Percentiles rank a stretch among this genome's conserved stretches.
phyloP scores from a whole-genome alignment of 1,140 invertebrate species.

The Diplogasteroides magnus region DNA sequence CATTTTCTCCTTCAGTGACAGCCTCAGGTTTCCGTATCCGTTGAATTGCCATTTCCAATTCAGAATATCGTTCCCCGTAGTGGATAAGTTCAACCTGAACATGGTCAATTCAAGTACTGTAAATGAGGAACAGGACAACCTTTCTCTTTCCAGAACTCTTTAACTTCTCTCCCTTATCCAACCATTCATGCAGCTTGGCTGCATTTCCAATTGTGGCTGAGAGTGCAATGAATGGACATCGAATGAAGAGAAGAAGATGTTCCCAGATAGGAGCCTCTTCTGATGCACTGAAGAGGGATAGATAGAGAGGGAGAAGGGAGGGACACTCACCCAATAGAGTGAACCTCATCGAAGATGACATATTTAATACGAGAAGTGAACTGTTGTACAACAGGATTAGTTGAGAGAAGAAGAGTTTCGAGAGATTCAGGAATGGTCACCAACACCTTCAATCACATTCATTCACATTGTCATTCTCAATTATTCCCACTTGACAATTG shows the following conservation, averaged over 20 bases:
- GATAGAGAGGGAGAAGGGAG: neutral
- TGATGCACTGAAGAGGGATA: conserved; percentile 28
- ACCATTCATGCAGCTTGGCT: conserved; percentile 44
- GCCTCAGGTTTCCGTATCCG: conserved; percentile 25
- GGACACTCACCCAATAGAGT: conserved; percentile 40
- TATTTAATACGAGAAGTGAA: conserved; percentile 51
- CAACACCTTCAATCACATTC: conserved; percentile 23
- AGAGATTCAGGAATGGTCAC: conserved; percentile 53
- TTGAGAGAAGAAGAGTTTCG: conserved; percentile 44
- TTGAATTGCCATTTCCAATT: conserved; percentile 46
- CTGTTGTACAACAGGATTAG: conserved; percentile 42
- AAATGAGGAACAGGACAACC: too few species aligned
- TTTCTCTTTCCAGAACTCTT: conserved; percentile 30
- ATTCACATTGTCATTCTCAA: neutral
- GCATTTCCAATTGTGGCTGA: conserved; percentile 52
- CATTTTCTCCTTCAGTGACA: neutral
- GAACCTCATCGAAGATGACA: conserved; percentile 54
- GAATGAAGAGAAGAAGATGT: conserved; percentile 53
- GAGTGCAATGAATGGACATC: conserved; percentile 51
- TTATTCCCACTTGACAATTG: conserved; percentile 41
- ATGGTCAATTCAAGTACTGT: neutral
- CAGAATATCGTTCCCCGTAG: conserved; percentile 52
- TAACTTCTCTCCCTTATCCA: conserved; percentile 35
- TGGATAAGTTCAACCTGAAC: conserved; percentile 45
- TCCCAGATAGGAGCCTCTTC: conserved; percentile 53